These are phyloP conservation scores for Micrastur ruficollis DNA, from an alignment of 2,797 vertebrate genomes.

Conservation along the genomic window DNA sequence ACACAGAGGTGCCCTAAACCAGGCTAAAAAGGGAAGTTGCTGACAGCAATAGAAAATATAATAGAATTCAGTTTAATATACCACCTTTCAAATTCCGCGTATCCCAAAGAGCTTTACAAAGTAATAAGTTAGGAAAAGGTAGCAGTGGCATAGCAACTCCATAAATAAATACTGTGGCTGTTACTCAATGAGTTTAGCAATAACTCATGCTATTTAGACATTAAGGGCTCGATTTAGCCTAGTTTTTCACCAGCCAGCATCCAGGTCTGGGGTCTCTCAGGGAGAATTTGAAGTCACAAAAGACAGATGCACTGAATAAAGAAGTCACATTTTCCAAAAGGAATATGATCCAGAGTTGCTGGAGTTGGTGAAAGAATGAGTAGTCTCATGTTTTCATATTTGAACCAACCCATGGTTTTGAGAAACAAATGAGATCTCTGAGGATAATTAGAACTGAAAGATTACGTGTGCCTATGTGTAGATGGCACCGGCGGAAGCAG, in stretches of 20 bases:
- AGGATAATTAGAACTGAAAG: slow-evolving; percentile 29
- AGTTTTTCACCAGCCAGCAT: background rate
- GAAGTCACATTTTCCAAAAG: background rate
- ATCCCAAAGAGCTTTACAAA: slow-evolving; percentile 38
- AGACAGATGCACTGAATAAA: slow-evolving; percentile 15
- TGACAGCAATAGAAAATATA: slow-evolving; percentile 36
- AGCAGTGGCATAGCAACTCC: background rate
- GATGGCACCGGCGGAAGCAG: background rate
- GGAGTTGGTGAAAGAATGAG: background rate
- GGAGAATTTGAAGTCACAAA: slow-evolving; percentile 4
- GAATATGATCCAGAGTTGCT: background rate
- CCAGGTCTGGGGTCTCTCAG: background rate
- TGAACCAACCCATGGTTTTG: background rate
- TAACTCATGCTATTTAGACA: slow-evolving; percentile 30
- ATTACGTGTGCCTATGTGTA: slow-evolving; percentile 1
- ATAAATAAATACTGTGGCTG: slow-evolving; percentile 35
- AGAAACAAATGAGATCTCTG: slow-evolving; percentile 8
- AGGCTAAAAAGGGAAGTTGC: slow-evolving; percentile 18
- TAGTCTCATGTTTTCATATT: background rate
- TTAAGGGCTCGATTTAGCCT: slow-evolving; percentile 22
- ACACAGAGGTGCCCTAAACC: background rate
- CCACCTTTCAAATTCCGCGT: slow-evolving; percentile 15
- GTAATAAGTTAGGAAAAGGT: slow-evolving; percentile 21
- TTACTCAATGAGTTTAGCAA: slow-evolving; percentile 7
- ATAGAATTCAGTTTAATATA: slow-evolving; percentile 41